Percentiles rank a stretch among this genome's conserved stretches.
Evolutionary conservation across 1,140 invertebrate genomes (phyloP).

Genomic region (Papilio dardanus): DNA sequence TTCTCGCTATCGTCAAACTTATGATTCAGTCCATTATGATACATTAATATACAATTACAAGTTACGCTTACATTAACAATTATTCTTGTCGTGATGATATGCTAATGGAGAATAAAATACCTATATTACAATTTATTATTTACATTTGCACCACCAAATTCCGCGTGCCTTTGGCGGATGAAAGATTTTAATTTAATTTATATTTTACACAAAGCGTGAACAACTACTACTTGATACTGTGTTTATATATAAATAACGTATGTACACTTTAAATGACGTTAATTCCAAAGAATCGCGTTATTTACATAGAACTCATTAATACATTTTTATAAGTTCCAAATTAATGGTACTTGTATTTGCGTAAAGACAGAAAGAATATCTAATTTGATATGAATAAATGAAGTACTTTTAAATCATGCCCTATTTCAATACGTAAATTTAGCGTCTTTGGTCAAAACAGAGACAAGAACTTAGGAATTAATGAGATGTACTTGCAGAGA

Average conservation of each 20-base stretch:
- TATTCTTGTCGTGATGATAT: conserved; percentile 32
- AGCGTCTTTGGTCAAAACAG: conserved; percentile 33
- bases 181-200: background rate
- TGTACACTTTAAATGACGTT: background rate
- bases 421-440: conserved; percentile 24
- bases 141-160: conserved; percentile 8
- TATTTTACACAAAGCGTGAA: conserved; percentile 22
- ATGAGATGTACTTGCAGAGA: background rate
- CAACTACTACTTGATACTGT: background rate
- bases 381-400: background rate
- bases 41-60: conserved; percentile 18
- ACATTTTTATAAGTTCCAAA: background rate
- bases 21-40: conserved; percentile 50
- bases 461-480: conserved; percentile 27
- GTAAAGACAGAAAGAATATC: background rate
- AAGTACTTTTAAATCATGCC: conserved; percentile 27
- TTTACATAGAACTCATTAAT: background rate
- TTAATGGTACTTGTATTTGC: background rate
- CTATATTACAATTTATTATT: conserved; percentile 17
- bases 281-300: background rate
- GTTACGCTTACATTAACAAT: conserved; percentile 37
- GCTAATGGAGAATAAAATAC: conserved; percentile 23
- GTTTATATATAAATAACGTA: background rate
- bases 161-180: background rate
- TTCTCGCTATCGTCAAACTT: conserved; percentile 44